phyloP scores from a whole-genome alignment of 2,113 vertebrate species.

The Muntiacus muntjak region DNA sequence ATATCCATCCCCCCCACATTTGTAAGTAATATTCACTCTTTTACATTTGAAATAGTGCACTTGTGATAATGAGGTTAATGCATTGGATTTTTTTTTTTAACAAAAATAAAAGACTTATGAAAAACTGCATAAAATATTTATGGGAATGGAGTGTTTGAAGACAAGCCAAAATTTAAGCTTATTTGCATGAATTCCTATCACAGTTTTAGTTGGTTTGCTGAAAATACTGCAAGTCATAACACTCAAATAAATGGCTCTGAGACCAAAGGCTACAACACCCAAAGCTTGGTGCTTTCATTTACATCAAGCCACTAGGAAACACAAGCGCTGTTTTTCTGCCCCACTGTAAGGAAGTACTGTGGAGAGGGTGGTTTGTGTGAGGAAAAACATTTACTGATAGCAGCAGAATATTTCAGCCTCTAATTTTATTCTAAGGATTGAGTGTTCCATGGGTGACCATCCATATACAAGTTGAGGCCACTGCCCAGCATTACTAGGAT shows the following conservation, averaged over 20 bases:
- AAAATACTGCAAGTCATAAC: conserved; percentile 57
- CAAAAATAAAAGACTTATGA: conserved; percentile 61
- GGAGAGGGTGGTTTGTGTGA: neutral
- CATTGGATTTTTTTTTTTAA: conserved; percentile 42
- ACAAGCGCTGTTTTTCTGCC: neutral
- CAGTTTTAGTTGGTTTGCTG: conserved; percentile 35
- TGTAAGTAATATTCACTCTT: conserved; percentile 34
- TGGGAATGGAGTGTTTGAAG: conserved; percentile 60
- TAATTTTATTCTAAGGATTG: conserved; percentile 11
- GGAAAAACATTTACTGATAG: neutral
- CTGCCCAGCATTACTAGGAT: neutral
- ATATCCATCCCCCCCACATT: neutral
- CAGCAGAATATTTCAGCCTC: neutral
- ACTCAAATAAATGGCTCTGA: conserved; percentile 13
- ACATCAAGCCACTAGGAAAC: neutral
- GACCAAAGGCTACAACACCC: conserved; percentile 23
- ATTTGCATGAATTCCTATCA: conserved; percentile 60
- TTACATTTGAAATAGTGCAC: conserved; percentile 56
- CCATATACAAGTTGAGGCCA: neutral
- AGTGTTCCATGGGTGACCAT: neutral
- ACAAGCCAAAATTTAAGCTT: conserved; percentile 45
- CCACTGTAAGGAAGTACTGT: neutral
- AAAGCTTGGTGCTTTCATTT: conserved; percentile 25
- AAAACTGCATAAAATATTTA: conserved; percentile 67
- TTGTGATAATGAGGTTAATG: conserved; percentile 65